Evolutionary conservation across 2,113 vertebrate species (phyloP).

Genomic region (Engystomops pustulosus): DNA sequence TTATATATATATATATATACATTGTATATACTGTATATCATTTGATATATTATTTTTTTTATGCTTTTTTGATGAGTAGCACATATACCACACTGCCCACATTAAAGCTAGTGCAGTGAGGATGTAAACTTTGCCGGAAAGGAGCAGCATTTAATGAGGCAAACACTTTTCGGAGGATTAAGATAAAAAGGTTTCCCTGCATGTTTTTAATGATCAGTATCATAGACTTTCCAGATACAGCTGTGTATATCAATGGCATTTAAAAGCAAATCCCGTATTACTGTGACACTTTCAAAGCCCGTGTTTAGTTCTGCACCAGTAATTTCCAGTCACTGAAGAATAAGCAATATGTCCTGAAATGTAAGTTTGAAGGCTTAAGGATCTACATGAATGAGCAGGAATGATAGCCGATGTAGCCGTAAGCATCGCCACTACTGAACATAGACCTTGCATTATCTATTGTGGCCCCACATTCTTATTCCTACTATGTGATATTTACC

Average conservation of each 20-base stretch:
- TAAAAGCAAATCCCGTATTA: constrained; percentile 11
- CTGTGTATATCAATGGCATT: constrained; percentile 18
- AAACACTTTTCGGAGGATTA: constrained; percentile 2
- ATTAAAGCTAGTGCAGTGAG: not conserved
- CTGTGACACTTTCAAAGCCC: constrained; percentile 27
- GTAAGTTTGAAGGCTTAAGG: not conserved
- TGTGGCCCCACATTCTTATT: too few relatives aligned
- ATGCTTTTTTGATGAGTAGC: not conserved
- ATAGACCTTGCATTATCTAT: too few relatives aligned
- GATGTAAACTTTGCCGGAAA: constrained; percentile 4
- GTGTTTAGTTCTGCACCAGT: constrained; percentile 26
- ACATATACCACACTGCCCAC: not conserved
- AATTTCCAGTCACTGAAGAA: constrained; percentile 8
- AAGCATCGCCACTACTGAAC: not conserved
- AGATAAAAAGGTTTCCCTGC: not conserved
- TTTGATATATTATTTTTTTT: not conserved
- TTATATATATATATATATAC: too few relatives aligned
- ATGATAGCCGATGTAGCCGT: not conserved
- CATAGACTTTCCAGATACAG: constrained; percentile 20
- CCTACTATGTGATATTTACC: too few relatives aligned
- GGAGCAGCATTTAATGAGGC: constrained; percentile 17
- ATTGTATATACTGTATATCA: not conserved
- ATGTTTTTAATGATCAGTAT: constrained; percentile 42
- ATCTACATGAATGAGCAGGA: not conserved
- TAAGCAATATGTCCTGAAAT: constrained; percentile 8